Conservation (phyloP, 1,140 invertebrate genomes). For the Epicauta chinensis region DNA sequence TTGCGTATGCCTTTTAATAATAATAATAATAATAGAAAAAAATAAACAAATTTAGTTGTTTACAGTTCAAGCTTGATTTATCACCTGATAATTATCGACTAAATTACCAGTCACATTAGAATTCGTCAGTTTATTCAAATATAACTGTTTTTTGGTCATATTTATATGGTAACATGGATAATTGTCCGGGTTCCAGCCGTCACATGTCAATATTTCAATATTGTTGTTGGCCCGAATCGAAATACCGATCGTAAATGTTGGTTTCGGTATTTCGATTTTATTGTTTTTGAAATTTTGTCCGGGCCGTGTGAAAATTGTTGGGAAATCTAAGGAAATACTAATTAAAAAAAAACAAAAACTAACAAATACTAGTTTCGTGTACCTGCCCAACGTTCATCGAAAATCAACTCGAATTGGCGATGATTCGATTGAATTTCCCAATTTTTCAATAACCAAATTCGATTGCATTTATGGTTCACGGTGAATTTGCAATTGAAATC, state of each 20-base stretch:
- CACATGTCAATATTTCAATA: slow-evolving; percentile 27
- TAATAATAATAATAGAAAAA: neutral
- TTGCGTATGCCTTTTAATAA: slow-evolving; percentile 25
- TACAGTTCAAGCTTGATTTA: too few relatives aligned
- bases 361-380: neutral
- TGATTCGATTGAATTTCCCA: slow-evolving; percentile 29
- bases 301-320: neutral
- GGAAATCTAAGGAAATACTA: slow-evolving; percentile 1
- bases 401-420: slow-evolving; percentile 26
- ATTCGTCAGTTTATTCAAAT: slow-evolving; percentile 13
- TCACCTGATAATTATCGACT: slow-evolving; percentile 21
- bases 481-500: slow-evolving; percentile 31
- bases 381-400: slow-evolving; percentile 32
- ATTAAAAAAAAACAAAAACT: neutral
- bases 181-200: slow-evolving; percentile 28
- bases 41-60: neutral
- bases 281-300: slow-evolving; percentile 17
- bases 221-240: slow-evolving; percentile 23
- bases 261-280: slow-evolving; percentile 21
- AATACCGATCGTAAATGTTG: slow-evolving; percentile 20
- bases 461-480: slow-evolving; percentile 22
- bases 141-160: slow-evolving; percentile 21
- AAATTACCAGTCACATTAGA: slow-evolving; percentile 9
- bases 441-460: slow-evolving; percentile 24
- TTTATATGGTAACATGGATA: slow-evolving; percentile 30